Evolutionary conservation across 2,888 invertebrate species (phyloP).

Genomic region (Temnothorax unifasciatus): DNA sequence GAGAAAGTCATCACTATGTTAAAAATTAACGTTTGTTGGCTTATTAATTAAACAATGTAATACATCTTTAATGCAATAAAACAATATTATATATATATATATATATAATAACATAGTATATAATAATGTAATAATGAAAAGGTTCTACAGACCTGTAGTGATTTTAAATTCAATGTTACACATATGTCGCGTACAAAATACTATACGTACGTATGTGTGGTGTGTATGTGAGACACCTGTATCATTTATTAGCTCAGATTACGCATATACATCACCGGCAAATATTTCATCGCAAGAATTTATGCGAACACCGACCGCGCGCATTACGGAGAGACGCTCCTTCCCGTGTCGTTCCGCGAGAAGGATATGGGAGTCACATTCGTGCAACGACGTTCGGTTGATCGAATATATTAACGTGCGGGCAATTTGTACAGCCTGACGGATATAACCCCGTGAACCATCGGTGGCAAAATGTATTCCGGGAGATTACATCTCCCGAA

Average conservation of each 20-base stretch:
- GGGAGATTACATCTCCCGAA: conserved; percentile 51
- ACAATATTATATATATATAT: no score
- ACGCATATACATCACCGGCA: conserved; percentile 41
- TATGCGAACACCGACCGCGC: conserved; percentile 46
- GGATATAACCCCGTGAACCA: conserved; percentile 56
- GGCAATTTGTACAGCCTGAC: conserved; percentile 57
- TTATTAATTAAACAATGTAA: background rate
- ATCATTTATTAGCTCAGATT: conserved; percentile 50
- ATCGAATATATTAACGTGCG: conserved; percentile 59
- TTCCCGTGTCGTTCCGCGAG: conserved; percentile 31
- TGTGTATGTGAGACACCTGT: background rate
- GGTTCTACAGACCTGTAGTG: background rate
- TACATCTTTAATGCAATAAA: background rate
- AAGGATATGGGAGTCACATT: conserved; percentile 56
- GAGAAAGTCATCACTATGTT: background rate
- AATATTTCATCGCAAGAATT: conserved; percentile 55
- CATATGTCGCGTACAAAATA: background rate
- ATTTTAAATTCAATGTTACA: conserved; percentile 5
- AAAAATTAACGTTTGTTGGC: background rate
- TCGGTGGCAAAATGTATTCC: conserved; percentile 53
- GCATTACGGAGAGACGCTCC: conserved; percentile 44
- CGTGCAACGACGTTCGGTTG: conserved; percentile 56
- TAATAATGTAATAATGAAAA: background rate
- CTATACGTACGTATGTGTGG: background rate
- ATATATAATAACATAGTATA: background rate